phyloP scores from a whole-genome alignment of 2,888 invertebrate genomes.

The Zele albiditarsus region DNA sequence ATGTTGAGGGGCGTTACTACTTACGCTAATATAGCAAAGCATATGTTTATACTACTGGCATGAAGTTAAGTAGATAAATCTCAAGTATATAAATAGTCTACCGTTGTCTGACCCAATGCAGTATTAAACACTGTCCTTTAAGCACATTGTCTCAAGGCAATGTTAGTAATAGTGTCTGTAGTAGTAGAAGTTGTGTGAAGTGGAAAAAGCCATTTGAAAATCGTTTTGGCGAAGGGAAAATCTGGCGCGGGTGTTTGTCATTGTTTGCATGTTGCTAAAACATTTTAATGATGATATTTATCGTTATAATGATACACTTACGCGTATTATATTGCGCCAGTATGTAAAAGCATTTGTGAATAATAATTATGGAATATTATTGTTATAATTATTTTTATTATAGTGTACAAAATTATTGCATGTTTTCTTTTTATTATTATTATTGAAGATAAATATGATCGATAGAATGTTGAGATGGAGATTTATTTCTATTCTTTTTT shows the following conservation, averaged over 20 bases:
- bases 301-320: conserved; percentile 23
- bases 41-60: background rate
- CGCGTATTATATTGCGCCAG: background rate
- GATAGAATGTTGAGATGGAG: too few relatives aligned
- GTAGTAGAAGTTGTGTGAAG: background rate
- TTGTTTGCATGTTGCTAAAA: conserved; percentile 27
- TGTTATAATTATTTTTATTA: too few relatives aligned
- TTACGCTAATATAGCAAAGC: background rate
- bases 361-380: background rate
- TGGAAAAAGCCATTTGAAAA: background rate
- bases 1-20: background rate
- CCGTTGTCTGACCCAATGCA: background rate
- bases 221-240: background rate
- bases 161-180: too few relatives aligned
- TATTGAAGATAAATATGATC: too few relatives aligned
- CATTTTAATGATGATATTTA: conserved; percentile 34
- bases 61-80: background rate
- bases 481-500: too few relatives aligned
- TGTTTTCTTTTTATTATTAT: too few relatives aligned
- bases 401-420: too few relatives aligned
- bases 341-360: background rate
- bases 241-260: background rate
- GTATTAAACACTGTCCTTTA: background rate
- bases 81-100: background rate
- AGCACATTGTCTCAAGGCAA: too few relatives aligned